These are phyloP conservation scores for Eulimnadia texana DNA, from an alignment of 1,140 invertebrate genomes.

Conservation along the genomic window DNA sequence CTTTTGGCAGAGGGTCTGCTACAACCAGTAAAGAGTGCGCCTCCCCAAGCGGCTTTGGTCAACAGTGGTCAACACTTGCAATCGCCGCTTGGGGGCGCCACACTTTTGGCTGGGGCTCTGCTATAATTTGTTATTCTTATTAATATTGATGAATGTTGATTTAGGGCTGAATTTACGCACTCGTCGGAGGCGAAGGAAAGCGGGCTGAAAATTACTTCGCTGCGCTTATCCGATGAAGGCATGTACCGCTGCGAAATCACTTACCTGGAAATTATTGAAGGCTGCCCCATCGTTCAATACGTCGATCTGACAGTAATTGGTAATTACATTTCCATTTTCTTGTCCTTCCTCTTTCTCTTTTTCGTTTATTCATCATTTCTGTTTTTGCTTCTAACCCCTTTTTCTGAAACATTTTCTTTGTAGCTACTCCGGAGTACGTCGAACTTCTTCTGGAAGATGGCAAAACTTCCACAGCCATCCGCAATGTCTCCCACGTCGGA, in stretches of 20 bases:
- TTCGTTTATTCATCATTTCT: conserved; percentile 15
- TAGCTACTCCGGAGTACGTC: conserved; percentile 54
- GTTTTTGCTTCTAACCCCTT: too few species aligned
- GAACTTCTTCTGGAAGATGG: conserved; percentile 38
- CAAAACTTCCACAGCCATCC: conserved; percentile 31
- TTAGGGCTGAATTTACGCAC: conserved; percentile 53
- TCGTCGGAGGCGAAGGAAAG: conserved; percentile 39
- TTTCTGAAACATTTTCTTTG: too few species aligned
- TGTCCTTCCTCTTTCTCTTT: conserved; percentile 15
- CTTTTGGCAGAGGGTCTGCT: too few species aligned
- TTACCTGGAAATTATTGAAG: conserved; percentile 58
- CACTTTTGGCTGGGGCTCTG: too few species aligned
- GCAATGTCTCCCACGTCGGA: conserved; percentile 43
- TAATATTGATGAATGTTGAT: conserved; percentile 15
- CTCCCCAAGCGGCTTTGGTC: too few species aligned
- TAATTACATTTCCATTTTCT: conserved; percentile 34
- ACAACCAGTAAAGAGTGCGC: too few species aligned
- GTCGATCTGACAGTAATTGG: conserved; percentile 61
- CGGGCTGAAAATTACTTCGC: conserved; percentile 46
- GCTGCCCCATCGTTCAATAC: conserved; percentile 61
- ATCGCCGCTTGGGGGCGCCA: too few species aligned
- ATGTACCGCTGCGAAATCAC: conserved; percentile 74
- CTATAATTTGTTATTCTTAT: conserved; percentile 25
- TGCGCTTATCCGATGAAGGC: conserved; percentile 59
- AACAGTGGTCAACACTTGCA: too few species aligned